Evolutionary conservation across 2,113 vertebrate genomes (phyloP), one percentile per base, ranked within the genome.

Genomic region (Myotis brandtii): DNA sequence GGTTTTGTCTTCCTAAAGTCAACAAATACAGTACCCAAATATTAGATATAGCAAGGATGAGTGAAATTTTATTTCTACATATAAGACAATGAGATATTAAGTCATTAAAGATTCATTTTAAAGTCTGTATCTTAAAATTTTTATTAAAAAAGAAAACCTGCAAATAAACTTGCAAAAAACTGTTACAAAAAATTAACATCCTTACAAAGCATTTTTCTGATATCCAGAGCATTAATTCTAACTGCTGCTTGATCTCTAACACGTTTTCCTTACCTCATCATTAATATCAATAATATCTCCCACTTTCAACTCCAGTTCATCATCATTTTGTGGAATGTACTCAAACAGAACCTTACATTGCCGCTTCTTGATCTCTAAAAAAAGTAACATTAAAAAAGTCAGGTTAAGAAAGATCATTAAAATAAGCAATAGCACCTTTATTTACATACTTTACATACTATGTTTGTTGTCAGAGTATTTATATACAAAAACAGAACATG

Each of bases 271-370:
- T 98, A 99, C 99, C 99, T 99, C 99, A 50, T 99, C 99, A 3
- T 0, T 98, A 95, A 99, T 98, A 66, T 99, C 99, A 7, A 99
- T 97, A 84, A 99, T 84, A 52, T 99, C 99, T 86, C 99, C 99
- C 3, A 98, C 40, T 95, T 99, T 99, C 81, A 99, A 98, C 27
- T 99, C 99, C 97, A 99, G 98, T 96, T 99, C 99, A 62, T 99
- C 99, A 81, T 99, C 99, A 2, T 99, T 99, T 98, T 99, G 99
- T 0, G 99, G 99, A 93, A 98, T 27, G 82, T 99, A 99, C 0
- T 99, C 99, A 30, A 99, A 99, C 81, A 99, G 94, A 67, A 96
- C 99, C 97, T 98, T 99, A 98, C 99, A 99, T 93, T 99, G 99
- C 2, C 99, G 98, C 94, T 98, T 99, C 98, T 99, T 99, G 1